Evolutionary conservation across 1,140 invertebrate species (phyloP).

Genomic region (Drosophila guanche): DNA sequence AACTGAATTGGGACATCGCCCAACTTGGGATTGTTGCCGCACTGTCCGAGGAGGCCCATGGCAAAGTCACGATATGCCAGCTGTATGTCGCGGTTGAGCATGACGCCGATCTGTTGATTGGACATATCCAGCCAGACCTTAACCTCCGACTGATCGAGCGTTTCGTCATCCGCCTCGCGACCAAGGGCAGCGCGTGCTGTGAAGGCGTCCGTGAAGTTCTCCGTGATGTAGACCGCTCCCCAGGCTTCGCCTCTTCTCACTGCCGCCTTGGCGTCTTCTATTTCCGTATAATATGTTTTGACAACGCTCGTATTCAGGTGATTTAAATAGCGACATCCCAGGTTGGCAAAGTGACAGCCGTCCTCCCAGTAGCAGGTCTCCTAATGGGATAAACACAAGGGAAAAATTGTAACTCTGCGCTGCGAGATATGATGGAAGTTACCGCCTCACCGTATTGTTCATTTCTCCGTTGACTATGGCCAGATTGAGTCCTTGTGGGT

Average conservation of each 20-base stretch:
- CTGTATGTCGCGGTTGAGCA: conserved; percentile 91
- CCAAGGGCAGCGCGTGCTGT: conserved; percentile 88
- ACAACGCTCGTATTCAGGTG: conserved; percentile 88
- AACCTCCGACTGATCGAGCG: conserved; percentile 92
- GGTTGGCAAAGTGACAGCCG: conserved; percentile 88
- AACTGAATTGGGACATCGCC: conserved; percentile 93
- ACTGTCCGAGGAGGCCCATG: conserved; percentile 88
- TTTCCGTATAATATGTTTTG: conserved; percentile 88
- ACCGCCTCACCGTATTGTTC: conserved; percentile 84
- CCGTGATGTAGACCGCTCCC: conserved; percentile 93
- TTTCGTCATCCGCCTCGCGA: conserved; percentile 89
- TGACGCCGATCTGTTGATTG: conserved; percentile 95
- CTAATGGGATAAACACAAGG: conserved; percentile 11
- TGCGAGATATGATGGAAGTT: conserved; percentile 15
- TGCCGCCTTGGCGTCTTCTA: conserved; percentile 88
- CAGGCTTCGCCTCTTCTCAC: conserved; percentile 91
- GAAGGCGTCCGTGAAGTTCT: conserved; percentile 93
- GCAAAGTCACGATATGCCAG: conserved; percentile 92
- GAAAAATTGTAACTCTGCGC: not conserved
- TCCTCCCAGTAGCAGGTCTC: conserved; percentile 83
- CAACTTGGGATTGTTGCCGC: conserved; percentile 90
- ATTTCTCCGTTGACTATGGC: conserved; percentile 94
- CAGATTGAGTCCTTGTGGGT: conserved; percentile 92
- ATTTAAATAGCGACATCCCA: conserved; percentile 91
- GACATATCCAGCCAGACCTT: conserved; percentile 95